phyloP scores from a whole-genome alignment of 1,140 invertebrate species.

The Drosophila takahashii region DNA sequence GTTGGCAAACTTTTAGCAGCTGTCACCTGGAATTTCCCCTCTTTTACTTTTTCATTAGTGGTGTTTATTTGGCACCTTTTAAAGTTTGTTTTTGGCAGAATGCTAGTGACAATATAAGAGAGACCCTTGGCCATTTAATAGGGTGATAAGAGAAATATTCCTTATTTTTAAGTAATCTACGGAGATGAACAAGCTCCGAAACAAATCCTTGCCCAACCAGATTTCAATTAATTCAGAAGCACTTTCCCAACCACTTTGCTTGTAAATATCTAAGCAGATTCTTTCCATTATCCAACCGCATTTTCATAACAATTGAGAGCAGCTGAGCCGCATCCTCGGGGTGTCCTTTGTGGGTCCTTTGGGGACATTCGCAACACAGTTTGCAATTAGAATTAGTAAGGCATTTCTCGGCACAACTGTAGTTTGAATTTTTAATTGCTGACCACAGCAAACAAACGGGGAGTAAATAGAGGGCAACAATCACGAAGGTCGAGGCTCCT shows the following conservation, averaged over 20 bases:
- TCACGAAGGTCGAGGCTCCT: constrained; percentile 8
- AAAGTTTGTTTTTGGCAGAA: not conserved
- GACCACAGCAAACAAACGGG: constrained; percentile 43
- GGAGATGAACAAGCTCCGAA: not conserved
- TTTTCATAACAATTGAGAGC: constrained; percentile 40
- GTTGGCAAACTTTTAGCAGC: constrained; percentile 34
- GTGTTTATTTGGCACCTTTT: not conserved
- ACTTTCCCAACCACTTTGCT: not conserved
- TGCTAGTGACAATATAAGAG: not conserved
- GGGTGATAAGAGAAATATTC: too few relatives aligned
- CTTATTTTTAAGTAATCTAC: not conserved
- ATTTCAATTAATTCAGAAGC: constrained; percentile 12
- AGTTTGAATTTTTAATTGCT: constrained; percentile 55
- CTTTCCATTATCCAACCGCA: constrained; percentile 23
- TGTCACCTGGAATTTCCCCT: constrained; percentile 20
- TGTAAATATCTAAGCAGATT: constrained; percentile 9
- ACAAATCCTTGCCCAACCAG: not conserved
- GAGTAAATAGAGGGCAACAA: constrained; percentile 12
- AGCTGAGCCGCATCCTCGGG: constrained; percentile 23
- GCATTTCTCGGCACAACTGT: constrained; percentile 14
- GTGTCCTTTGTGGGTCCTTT: constrained; percentile 30
- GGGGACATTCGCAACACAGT: constrained; percentile 25
- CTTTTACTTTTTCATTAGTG: constrained; percentile 2
- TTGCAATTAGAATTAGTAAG: constrained; percentile 39
- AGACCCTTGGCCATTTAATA: not conserved